These are phyloP conservation scores for Actinostola sp. DNA, from an alignment of 92 coral and sea anemone genomes.

Conservation along the genomic window DNA sequence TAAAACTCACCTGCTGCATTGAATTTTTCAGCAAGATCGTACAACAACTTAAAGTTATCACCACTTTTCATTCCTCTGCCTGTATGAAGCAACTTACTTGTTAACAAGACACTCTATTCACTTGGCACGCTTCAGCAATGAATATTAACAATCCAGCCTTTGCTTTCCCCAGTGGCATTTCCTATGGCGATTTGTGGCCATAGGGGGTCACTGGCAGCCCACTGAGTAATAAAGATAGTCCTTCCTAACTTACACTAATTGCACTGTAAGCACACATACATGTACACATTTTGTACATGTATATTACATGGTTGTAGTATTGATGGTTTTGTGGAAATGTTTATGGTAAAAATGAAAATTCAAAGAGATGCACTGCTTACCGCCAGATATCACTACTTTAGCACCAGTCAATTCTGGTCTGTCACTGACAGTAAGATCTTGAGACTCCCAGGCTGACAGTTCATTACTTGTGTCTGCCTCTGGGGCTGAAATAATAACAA, in stretches of 20 bases:
- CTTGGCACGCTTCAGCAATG: no score
- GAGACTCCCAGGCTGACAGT: conserved; percentile 76
- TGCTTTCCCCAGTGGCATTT: no score
- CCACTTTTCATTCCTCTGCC: conserved; percentile 98
- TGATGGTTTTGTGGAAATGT: neutral
- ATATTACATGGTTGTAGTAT: neutral
- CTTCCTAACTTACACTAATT: no score
- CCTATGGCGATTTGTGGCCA: no score
- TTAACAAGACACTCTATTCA: no score
- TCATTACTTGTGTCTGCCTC: conserved; percentile 86
- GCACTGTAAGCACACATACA: no score
- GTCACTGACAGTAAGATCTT: conserved; percentile 91
- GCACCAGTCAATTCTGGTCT: conserved; percentile 98
- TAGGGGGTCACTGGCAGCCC: no score
- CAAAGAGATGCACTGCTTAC: conserved; percentile 19
- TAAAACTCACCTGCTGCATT: conserved; percentile 97
- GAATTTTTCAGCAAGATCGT: conserved; percentile 90
- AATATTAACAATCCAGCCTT: no score
- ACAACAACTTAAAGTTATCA: conserved; percentile 87
- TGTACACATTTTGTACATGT: no score
- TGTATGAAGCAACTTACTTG: conserved; percentile 12
- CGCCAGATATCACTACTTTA: conserved; percentile 95
- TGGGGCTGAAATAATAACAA: conserved; percentile 63
- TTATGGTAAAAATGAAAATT: neutral
- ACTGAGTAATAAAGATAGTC: no score